These are phyloP conservation scores for Holothuria glaberrima DNA, from an alignment of 35 echinoderm and acorn worm species.

Conservation along the genomic window DNA sequence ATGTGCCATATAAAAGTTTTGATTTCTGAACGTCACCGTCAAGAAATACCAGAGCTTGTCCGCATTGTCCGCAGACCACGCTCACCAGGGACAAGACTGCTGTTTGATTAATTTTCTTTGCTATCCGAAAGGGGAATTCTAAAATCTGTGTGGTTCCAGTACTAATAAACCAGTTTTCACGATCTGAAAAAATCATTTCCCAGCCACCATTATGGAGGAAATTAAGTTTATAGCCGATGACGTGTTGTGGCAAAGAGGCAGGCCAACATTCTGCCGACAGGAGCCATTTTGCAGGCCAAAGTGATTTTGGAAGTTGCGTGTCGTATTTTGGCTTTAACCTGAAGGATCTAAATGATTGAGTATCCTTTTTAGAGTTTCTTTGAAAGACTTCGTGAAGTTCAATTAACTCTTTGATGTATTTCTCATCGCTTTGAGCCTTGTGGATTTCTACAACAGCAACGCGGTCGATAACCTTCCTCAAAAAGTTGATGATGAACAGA, in stretches of 20 bases:
- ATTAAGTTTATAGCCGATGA: slow-evolving; percentile 7
- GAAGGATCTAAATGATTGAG: too few relatives aligned
- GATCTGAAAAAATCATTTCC: slow-evolving; percentile 65
- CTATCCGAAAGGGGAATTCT: slow-evolving; percentile 63
- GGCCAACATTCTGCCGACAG: slow-evolving; percentile 71
- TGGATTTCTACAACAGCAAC: slow-evolving; percentile 66
- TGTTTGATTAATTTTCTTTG: slow-evolving; percentile 48
- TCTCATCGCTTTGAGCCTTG: slow-evolving; percentile 51
- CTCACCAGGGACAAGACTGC: slow-evolving; percentile 60
- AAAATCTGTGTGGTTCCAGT: slow-evolving; percentile 58
- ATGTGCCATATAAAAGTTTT: slow-evolving; percentile 64
- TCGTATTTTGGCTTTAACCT: background rate
- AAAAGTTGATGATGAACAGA: slow-evolving; percentile 73
- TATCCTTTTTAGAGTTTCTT: slow-evolving; percentile 31
- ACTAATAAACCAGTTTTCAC: slow-evolving; percentile 81
- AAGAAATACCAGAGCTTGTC: slow-evolving; percentile 78
- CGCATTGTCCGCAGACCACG: slow-evolving; percentile 71
- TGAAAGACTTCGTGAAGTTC: slow-evolving; percentile 60
- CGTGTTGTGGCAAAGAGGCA: slow-evolving; percentile 64
- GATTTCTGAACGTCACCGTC: slow-evolving; percentile 64
- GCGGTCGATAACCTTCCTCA: slow-evolving; percentile 49
- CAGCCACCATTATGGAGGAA: slow-evolving; percentile 63
- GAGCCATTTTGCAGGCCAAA: slow-evolving; percentile 23
- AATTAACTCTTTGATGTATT: slow-evolving; percentile 64
- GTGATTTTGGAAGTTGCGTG: background rate